Conservation (phyloP, 2,888 invertebrate species). For the Sinotaia quadrata region DNA sequence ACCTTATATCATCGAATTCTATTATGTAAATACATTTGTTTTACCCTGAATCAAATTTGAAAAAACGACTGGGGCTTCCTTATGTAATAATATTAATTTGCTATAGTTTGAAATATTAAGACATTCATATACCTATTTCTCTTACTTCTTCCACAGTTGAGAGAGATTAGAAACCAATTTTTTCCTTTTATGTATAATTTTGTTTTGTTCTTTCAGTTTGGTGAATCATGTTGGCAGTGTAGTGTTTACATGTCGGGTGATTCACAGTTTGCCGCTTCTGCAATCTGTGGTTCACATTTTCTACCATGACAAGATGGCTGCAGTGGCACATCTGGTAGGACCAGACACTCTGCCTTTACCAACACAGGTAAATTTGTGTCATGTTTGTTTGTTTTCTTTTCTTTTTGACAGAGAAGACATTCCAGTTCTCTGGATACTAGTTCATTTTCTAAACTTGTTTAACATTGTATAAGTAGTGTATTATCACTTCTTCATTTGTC, state of each 20-base stretch:
- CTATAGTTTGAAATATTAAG: not conserved
- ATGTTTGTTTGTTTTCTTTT: not conserved
- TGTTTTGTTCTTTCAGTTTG: slow-evolving; percentile 58
- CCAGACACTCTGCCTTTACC: slow-evolving; percentile 73
- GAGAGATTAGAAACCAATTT: not conserved
- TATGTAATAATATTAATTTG: no score
- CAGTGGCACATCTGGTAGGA: slow-evolving; percentile 73
- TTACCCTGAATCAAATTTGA: no score
- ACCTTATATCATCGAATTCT: no score
- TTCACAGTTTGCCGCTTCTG: slow-evolving; percentile 73
- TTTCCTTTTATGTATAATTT: not conserved
- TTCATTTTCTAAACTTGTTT: not conserved
- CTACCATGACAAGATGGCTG: slow-evolving; percentile 70
- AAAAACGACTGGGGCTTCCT: no score
- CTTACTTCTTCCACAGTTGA: not conserved
- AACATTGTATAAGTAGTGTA: not conserved
- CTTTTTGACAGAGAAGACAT: no score
- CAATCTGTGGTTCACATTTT: slow-evolving; percentile 74
- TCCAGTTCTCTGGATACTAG: no score
- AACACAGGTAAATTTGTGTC: slow-evolving; percentile 48
- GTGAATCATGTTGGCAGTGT: slow-evolving; percentile 65
- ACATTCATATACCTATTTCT: not conserved
- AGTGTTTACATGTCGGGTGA: slow-evolving; percentile 72
- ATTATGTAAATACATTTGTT: no score
- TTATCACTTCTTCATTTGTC: not conserved